Evolutionary conservation across 1,140 invertebrate species (phyloP), one percentile per base, ranked within the genome.

Genomic region (Nephotettix cincticeps): DNA sequence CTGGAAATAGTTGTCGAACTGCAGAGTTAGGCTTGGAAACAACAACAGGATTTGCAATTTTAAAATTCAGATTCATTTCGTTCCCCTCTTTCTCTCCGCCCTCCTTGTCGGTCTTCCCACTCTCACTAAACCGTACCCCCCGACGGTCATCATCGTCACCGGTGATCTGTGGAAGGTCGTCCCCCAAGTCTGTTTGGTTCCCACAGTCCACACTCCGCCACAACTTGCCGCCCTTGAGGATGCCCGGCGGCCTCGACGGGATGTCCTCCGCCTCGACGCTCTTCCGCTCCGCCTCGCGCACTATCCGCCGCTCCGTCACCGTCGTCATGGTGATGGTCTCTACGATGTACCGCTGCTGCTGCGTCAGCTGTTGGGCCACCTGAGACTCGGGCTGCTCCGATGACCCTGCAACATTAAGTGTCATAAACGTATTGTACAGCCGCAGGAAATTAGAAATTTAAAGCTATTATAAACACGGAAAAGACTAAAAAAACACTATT

Each of bases 251-350:
- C 14, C 56, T 61, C 67, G 58, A 23, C 73, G 72, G 72, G 80
- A 77, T 29, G 79, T 79, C 47, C 36, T 72, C 80, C 78, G 69
- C 81, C 30, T 43, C 72, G 17, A 32, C 45, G 13, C 3, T 43
- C 47, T 51, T 32, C 1, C 30, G 56, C n/a, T 72, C 73, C 4
- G 68, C 72, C 56, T 88, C 86, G 0, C 86, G 84, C 1, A 88
- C 83, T 63, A 88, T 86, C 29, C 87, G 82, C 47, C 86, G 81
- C 77, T 89, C 87, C 68, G 88, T 89, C 40, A 89, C 87, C 58
- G 87, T 89, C 71, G 87, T 89, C 85, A 88, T 88, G 67, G 87
- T 87, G 74, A 88, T 87, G 68, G 87, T 88, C 79, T 90, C 88
- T 75, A 90, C 85, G 76, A 90, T 84, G 78, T 88, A 89, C 73